These are phyloP conservation scores for Rhyacophila evoluta DNA, from an alignment of 2,888 invertebrate genomes.

Conservation along the genomic window DNA sequence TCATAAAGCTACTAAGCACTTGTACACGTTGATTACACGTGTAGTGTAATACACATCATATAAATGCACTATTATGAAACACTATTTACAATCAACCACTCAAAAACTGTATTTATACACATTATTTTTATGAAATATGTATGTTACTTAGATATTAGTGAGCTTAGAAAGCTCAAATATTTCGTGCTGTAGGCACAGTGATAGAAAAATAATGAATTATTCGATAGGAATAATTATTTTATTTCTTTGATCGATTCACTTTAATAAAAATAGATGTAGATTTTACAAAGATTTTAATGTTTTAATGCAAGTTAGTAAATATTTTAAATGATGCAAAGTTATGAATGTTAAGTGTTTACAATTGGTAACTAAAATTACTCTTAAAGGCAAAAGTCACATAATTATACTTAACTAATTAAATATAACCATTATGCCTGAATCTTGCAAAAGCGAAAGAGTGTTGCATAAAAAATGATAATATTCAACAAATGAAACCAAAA, in stretches of 20 bases:
- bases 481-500: no score
- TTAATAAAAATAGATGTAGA: not conserved
- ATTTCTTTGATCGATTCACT: not conserved
- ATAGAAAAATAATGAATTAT: not conserved
- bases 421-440: no score
- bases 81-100: not conserved
- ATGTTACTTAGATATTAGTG: not conserved
- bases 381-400: no score
- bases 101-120: constrained; percentile 15
- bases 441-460: no score
- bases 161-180: not conserved
- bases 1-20: not conserved
- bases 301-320: no score
- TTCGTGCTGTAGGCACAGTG: not conserved
- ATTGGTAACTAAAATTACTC: no score
- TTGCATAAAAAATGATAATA: no score
- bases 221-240: not conserved
- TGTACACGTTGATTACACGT: not conserved
- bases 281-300: not conserved
- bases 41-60: not conserved
- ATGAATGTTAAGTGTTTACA: no score
- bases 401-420: no score
- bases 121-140: not conserved
- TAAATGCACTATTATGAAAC: not conserved
- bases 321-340: no score